Base-by-base conservation (phyloP, 1,140 invertebrate species). In the Drosophila tsacasi region DNA sequence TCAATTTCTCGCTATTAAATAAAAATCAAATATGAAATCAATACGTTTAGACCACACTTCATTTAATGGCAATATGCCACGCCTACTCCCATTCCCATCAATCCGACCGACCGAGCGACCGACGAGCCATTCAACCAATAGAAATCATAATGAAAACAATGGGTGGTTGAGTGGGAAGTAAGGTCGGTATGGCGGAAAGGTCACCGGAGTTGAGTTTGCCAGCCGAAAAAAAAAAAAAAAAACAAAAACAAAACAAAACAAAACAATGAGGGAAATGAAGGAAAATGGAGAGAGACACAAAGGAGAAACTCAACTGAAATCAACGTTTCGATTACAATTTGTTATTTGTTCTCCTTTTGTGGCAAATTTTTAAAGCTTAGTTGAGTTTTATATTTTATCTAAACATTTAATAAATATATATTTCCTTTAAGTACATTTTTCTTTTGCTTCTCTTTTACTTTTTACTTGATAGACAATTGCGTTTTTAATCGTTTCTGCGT, bases 1-100 rank as follows among this genome's bases (percentile, higher is more conserved):
- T 79, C 64, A 83, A 79, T 79, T 83, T 79, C 57, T 83, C 58
- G 71, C 76, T 72, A 81, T 78, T 84, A 81, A 81, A 85, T 84
- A 81, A 81, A 74, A 85, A 85, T 85, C 78, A 79, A 85, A 83
- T 74, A 79, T 85, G 83, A 86, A 81, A 85, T 81, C 83, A 81
- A 86, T 85, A 79, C 75, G 69, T 74, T 82, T 73, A 69, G 72
- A 65, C 46, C 58, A 71, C 75, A 85, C 78, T 79, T 72, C 65
- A 85, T 79, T 76, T 58, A 79, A 69, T 78, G 64, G 50, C 77
- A 61, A 61, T 39, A 54, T 77, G 58, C 54, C 57, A 66, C 73
- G 71, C 76, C 62, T 72, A 55, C 57, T n/a, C n/a, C 35, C 54
- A 42, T 57, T 21, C 58, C 58, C 58, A 57, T 50, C 42, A 40